phyloP scores from a whole-genome alignment of 1,140 invertebrate genomes.

The Melanaphis sacchari region DNA sequence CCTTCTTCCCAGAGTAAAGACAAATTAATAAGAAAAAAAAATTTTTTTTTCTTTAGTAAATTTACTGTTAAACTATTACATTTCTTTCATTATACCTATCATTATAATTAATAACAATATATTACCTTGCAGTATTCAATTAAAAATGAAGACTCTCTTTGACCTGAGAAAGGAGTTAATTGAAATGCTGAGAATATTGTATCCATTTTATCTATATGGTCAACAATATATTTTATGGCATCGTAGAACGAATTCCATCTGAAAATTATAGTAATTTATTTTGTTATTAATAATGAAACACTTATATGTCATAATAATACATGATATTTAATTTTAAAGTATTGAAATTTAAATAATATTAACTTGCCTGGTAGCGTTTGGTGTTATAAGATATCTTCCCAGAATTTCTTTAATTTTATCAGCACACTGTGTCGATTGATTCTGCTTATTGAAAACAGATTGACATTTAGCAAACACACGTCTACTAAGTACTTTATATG shows the following conservation, averaged over 20 bases:
- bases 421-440: neutral
- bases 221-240: neutral
- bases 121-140: neutral
- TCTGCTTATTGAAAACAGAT: conserved; percentile 3
- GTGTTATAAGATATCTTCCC: neutral
- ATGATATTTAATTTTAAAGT: neutral
- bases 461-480: neutral
- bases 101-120: neutral
- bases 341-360: neutral
- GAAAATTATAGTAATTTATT: neutral
- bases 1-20: neutral
- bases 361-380: neutral
- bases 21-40: neutral
- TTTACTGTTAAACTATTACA: neutral
- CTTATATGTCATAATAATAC: too few relatives aligned
- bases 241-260: neutral
- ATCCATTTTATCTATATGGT: neutral
- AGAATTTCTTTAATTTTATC: conserved; percentile 15
- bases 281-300: neutral
- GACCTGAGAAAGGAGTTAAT: too few relatives aligned
- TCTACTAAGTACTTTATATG: conserved; percentile 6
- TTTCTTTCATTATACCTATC: neutral
- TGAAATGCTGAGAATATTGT: too few relatives aligned
- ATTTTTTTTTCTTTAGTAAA: neutral
- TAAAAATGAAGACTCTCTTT: too few relatives aligned